These are phyloP conservation scores for Protonemura montana DNA, from an alignment of 2,888 invertebrate species.

Conservation along the genomic window DNA sequence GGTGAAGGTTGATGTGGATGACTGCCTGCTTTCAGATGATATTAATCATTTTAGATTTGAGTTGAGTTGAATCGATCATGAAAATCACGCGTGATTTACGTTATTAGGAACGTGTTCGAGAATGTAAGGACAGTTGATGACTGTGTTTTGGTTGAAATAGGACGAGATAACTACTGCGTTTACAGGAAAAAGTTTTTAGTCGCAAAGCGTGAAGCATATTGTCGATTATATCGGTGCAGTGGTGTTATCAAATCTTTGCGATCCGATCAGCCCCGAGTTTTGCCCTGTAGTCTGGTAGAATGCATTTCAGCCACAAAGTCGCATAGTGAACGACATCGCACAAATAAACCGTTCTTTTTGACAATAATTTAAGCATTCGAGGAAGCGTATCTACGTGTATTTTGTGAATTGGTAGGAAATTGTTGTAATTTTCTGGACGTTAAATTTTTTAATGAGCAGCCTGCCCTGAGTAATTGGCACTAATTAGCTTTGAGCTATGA, in stretches of 20 bases:
- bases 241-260: neutral
- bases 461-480: neutral
- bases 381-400: neutral
- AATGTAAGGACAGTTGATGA: neutral
- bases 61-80: neutral
- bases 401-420: neutral
- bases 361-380: neutral
- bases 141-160: neutral
- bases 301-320: neutral
- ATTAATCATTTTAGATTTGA: neutral
- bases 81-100: neutral
- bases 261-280: neutral
- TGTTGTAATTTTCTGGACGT: neutral
- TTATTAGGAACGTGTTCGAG: neutral
- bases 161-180: neutral
- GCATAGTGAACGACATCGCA: neutral
- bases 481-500: neutral
- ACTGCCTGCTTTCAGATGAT: neutral
- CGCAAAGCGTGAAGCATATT: too few relatives aligned
- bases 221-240: neutral
- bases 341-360: neutral
- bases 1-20: constrained; percentile 38
- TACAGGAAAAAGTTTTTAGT: neutral
- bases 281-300: neutral
- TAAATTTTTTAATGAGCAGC: neutral